These are phyloP conservation scores for Vanacampus margaritifer DNA, from an alignment of 2,113 vertebrate species.

Conservation along the genomic window DNA sequence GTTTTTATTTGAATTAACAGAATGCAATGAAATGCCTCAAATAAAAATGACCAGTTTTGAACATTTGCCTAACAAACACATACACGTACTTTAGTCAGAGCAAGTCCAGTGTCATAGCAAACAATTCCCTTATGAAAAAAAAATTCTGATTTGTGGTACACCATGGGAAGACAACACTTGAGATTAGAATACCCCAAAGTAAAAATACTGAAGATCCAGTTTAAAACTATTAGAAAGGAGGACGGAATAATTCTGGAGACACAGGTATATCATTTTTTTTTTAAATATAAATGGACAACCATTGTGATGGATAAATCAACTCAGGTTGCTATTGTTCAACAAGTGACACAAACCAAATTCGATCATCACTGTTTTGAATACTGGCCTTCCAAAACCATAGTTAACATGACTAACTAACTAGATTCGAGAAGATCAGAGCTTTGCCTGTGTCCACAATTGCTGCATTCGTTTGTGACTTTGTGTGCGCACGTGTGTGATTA, in stretches of 20 bases:
- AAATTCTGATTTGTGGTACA: slow-evolving; percentile 27
- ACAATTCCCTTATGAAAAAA: slow-evolving; percentile 42
- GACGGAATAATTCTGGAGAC: slow-evolving; percentile 48
- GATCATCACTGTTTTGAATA: slow-evolving; percentile 7
- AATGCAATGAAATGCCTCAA: slow-evolving; percentile 51
- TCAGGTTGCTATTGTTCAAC: slow-evolving; percentile 43
- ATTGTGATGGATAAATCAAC: slow-evolving; percentile 50
- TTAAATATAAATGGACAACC: slow-evolving; percentile 65
- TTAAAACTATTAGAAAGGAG: slow-evolving; percentile 48
- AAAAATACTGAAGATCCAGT: slow-evolving; percentile 26
- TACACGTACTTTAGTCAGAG: slow-evolving; percentile 58
- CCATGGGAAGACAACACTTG: slow-evolving; percentile 38
- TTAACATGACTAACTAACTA: slow-evolving; percentile 14
- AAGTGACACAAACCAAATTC: slow-evolving; percentile 18
- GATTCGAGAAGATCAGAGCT: slow-evolving; percentile 1
- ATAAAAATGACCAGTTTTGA: slow-evolving; percentile 36
- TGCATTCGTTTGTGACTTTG: slow-evolving; percentile 16
- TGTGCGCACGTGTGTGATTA: slow-evolving; percentile 24
- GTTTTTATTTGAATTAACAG: slow-evolving; percentile 48
- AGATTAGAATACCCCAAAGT: slow-evolving; percentile 27
- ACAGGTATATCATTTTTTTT: slow-evolving; percentile 23
- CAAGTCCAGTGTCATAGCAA: slow-evolving; percentile 61
- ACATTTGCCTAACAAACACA: slow-evolving; percentile 49
- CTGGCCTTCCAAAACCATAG: slow-evolving; percentile 32
- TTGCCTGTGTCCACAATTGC: slow-evolving; percentile 11